Evolutionary conservation across 2,113 vertebrate species (phyloP), one percentile per base, ranked within the genome.

Genomic region (Symphodus melops): DNA sequence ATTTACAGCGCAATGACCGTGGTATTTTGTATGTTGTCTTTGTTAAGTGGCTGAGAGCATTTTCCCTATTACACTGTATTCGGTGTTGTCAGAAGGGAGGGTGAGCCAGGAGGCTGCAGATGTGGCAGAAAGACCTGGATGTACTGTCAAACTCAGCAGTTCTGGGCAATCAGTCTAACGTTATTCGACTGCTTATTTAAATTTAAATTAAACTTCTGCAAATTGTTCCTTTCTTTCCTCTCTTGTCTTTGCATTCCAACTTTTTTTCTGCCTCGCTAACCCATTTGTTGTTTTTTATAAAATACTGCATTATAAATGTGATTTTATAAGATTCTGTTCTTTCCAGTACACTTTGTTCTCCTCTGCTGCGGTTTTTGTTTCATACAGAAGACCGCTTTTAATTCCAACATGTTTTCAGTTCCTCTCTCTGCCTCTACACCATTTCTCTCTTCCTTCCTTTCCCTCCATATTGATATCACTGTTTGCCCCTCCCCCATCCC

Each of bases 401-500:
- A 19, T 65, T 19, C 19, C 36, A 49, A 5, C 42, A 44, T 77
- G 66, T 74, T 17, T 74, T 21, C 42, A 65, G 59, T 60, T 61
- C 52, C 46, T 14, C 46, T 51, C 68, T 57, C 23, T 42, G 8
- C 58, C 53, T 66, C 16, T 37, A 37, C 41, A n/a, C 68, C 23
- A 51, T 68, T 48, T 36, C 51, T 68, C 16, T 75, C 54, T 39
- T 21, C 25, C 64, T 68, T 41, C 58, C 68, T 67, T 28, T 25
- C 53, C 58, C 77, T 72, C 56, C 66, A 61, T 64, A 56, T 67
- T 83, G 70, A 65, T 69, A 72, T 78, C 61, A 59, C 33, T n/a
- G 72, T 25, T 74, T 60, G 17, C 70, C 81, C 84, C 70, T 48
- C 79, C 82, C 81, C 85, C 83, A 66, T 33, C 72, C 56, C 52